Base-by-base conservation (phyloP, 2,797 vertebrate species). In the Scolopax bukidnonensis region DNA sequence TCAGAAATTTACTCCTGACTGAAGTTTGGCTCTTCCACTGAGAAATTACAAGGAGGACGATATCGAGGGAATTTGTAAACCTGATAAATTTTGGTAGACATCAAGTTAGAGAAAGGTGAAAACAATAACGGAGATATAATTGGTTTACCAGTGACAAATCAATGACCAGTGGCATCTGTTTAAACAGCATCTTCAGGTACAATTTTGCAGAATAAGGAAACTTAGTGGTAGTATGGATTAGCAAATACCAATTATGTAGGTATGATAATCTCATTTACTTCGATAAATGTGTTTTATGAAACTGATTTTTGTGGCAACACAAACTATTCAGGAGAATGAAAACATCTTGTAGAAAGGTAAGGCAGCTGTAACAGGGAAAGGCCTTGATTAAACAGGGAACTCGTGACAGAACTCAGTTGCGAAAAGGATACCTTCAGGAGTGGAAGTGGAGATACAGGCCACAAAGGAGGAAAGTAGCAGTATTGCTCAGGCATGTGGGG, bases 41-140 rank as follows among this genome's bases (percentile, higher is more conserved):
- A 43, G 40, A 43, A 50, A 40, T 38, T 10, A 4, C 1, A 4
- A 3, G 11, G 16, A 25, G 21, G 6, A 3, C 16, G 21, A 4
- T 70, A 40, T 0, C 5, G 11, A 24, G 47, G 16, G 45, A 40
- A 28, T 51, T 23, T 50, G 16, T 67, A 21, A 28, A 11, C 25
- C 16, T 60, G 18, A 4, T 57, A 16, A 30, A 15, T 64, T 75
- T 65, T 0, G 1, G 11, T 12, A 5, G 5, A 2, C 1, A 0
- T 1, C 33, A 20, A 15, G 2, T 64, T 25, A 50, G 54, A 25
- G 12, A 57, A 68, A 25, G 33, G 33, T 61, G 53, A 5, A 63
- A 80, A 45, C 17, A 25, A 8, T 19, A 61, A 24, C 6, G 11
- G 28, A 13, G 8, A 3, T 36, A 2, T 17, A 25, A 41, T n/a